Percentiles rank a stretch among this genome's conserved stretches.
Conservation (phyloP, 2,113 vertebrate species). For the Ochotona curzoniae region DNA sequence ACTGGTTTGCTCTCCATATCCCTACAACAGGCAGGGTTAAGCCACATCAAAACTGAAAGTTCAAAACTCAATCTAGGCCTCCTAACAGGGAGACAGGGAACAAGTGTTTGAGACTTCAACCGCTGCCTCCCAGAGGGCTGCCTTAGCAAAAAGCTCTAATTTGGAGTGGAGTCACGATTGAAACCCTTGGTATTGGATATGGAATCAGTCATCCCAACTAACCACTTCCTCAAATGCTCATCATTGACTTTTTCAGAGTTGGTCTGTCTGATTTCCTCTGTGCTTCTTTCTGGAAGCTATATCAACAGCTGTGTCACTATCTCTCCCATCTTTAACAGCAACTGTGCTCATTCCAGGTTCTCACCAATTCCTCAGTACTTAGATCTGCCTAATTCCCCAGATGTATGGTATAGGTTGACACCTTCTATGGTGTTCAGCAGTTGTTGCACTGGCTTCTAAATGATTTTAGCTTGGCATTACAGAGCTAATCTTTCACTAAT, state of each 20-base stretch:
- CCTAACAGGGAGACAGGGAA: too few species aligned
- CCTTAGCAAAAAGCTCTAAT: too few species aligned
- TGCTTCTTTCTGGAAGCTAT: background rate
- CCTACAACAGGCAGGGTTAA: too few species aligned
- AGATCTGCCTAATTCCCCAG: constrained; percentile 65
- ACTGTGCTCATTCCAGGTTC: background rate
- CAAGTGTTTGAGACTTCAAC: too few species aligned
- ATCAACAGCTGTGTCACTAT: background rate
- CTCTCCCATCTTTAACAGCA: background rate
- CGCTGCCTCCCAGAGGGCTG: too few species aligned
- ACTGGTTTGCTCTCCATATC: too few species aligned
- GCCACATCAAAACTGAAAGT: too few species aligned
- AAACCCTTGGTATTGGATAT: too few species aligned
- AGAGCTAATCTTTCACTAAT: constrained; percentile 72
- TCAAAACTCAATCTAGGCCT: too few species aligned
- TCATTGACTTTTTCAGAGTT: constrained; percentile 9
- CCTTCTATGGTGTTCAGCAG: constrained; percentile 33
- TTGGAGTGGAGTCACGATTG: too few species aligned
- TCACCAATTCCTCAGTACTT: constrained; percentile 38
- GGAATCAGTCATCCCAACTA: too few species aligned
- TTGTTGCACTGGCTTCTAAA: constrained; percentile 63
- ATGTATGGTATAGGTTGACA: constrained; percentile 45
- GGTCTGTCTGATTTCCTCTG: background rate
- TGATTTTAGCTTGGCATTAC: constrained; percentile 57
- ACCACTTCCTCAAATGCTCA: too few species aligned